Conservation (phyloP, 2,113 vertebrate genomes). For the Andinoacara biseriatus region DNA sequence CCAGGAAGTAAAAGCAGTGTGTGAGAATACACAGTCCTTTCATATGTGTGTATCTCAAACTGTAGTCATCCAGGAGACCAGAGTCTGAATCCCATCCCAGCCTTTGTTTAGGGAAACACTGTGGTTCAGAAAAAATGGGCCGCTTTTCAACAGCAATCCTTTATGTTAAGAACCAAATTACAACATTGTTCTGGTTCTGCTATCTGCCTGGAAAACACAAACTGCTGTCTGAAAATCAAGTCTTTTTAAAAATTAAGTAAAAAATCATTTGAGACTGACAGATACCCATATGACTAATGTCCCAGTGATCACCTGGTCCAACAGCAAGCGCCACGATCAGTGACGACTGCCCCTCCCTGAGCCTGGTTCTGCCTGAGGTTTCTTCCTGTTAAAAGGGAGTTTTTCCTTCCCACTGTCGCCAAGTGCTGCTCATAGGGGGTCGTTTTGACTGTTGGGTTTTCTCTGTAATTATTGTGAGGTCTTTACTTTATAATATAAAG, state of each 20-base stretch:
- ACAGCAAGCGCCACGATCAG: rapidly evolving
- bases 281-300: not conserved
- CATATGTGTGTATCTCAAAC: not conserved
- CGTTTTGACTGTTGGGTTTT: no score
- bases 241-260: not conserved
- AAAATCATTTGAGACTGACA: not conserved
- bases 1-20: not conserved
- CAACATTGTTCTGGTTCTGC: not conserved
- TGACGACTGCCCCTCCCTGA: no score
- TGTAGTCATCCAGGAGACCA: not conserved
- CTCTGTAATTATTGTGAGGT: no score
- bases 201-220: not conserved
- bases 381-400: no score
- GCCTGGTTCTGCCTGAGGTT: no score
- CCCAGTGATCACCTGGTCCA: not conserved
- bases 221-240: not conserved
- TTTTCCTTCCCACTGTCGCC: no score
- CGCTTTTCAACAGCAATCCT: not conserved
- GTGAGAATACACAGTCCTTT: not conserved
- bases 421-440: no score
- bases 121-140: not conserved
- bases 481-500: no score
- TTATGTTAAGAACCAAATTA: not conserved
- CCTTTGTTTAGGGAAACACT: not conserved
- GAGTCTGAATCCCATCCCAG: not conserved